phyloP scores from a whole-genome alignment of 2,888 invertebrate genomes.

The Chironomus tentans region DNA sequence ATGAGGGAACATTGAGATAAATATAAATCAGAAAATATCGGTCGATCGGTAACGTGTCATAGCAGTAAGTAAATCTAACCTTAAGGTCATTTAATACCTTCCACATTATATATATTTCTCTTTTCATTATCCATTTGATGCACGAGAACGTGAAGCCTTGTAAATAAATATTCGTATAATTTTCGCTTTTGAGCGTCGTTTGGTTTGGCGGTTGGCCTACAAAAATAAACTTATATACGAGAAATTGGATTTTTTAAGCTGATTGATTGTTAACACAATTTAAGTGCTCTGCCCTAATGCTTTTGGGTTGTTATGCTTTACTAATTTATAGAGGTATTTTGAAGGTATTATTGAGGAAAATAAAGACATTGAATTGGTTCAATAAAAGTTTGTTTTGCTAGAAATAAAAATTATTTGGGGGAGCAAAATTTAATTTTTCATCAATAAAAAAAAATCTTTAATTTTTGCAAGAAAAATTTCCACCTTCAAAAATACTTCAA shows the following conservation, averaged over 20 bases:
- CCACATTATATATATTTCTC: background rate
- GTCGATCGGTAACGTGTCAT: background rate
- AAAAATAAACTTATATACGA: background rate
- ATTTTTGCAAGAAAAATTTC: no score
- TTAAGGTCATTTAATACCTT: background rate
- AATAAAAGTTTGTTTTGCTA: no score
- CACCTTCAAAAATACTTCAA: no score
- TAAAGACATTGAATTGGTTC: no score
- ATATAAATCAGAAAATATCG: background rate
- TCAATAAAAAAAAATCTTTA: no score
- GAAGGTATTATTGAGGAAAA: no score
- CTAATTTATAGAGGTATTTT: no score
- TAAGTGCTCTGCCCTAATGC: no score
- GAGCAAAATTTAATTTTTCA: no score
- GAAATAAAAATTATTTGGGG: no score
- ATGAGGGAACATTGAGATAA: background rate
- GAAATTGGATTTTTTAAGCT: background rate
- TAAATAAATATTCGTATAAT: background rate
- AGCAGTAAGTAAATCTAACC: background rate
- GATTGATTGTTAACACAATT: background rate
- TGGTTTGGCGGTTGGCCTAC: background rate
- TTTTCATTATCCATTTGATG: background rate
- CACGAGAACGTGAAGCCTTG: background rate
- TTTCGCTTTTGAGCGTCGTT: background rate
- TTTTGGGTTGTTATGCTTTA: no score